Percentiles rank a stretch among this genome's conserved stretches.
These are phyloP conservation scores for Tuta absoluta DNA, from an alignment of 2,888 invertebrate species.

Conservation along the genomic window DNA sequence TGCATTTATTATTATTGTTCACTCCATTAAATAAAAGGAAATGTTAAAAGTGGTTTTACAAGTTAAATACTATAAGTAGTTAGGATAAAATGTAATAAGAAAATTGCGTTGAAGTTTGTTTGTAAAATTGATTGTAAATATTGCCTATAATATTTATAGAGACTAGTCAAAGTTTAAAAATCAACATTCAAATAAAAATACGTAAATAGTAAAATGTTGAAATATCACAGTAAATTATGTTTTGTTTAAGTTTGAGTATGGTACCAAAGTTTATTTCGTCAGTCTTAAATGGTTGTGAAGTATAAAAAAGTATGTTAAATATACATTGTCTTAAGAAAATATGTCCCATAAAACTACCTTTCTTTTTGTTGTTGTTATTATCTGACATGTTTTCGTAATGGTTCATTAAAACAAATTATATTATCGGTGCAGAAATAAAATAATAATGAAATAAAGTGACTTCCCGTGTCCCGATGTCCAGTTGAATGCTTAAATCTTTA, in stretches of 20 bases:
- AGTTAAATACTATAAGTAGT: conserved; percentile 41
- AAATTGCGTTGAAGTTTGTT: conserved; percentile 51
- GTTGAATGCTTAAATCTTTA: no score
- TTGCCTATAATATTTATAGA: conserved; percentile 38
- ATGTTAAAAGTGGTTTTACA: background rate
- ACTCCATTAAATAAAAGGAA: background rate
- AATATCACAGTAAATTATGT: conserved; percentile 28
- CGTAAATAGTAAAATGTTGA: conserved; percentile 35
- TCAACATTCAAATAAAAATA: conserved; percentile 36
- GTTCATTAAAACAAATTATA: background rate
- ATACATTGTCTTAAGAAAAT: conserved; percentile 4
- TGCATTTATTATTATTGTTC: no score
- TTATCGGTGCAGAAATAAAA: no score
- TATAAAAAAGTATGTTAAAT: background rate
- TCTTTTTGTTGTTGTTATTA: background rate
- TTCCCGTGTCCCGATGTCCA: no score
- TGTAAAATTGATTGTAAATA: conserved; percentile 55
- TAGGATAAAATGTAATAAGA: conserved; percentile 50
- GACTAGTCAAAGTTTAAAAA: conserved; percentile 34
- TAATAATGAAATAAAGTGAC: no score
- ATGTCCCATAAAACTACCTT: background rate
- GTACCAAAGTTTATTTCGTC: conserved; percentile 39
- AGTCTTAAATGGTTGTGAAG: conserved; percentile 65
- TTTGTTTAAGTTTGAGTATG: conserved; percentile 24
- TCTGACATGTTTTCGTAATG: background rate